phyloP scores from a whole-genome alignment of 2,113 vertebrate species.

The Phoxinus phoxinus region DNA sequence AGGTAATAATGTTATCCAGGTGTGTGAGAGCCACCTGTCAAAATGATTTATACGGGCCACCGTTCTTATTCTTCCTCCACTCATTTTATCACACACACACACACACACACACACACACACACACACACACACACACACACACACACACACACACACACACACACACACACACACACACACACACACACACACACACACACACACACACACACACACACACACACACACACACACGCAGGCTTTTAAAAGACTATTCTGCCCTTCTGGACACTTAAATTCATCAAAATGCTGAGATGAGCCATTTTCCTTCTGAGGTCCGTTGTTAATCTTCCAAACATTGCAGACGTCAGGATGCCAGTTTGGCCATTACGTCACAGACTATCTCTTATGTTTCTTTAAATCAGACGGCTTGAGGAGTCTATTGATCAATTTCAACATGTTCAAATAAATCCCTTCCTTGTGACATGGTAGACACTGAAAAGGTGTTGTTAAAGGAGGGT shows the following conservation, averaged over 20 bases:
- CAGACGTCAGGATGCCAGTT: slow-evolving; percentile 7
- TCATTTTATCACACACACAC: slow-evolving; percentile 45
- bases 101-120: slow-evolving; percentile 19
- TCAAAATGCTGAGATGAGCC: slow-evolving; percentile 42
- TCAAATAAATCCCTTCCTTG: not conserved
- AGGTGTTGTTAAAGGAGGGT: not conserved
- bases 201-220: slow-evolving; percentile 28
- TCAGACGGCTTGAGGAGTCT: not conserved
- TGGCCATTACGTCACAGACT: not conserved
- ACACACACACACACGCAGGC: slow-evolving; percentile 5
- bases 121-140: slow-evolving; percentile 18
- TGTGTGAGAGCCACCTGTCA: slow-evolving; percentile 49
- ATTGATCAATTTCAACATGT: not conserved
- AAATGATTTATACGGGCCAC: slow-evolving; percentile 54
- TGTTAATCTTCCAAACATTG: slow-evolving; percentile 50
- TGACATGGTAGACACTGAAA: not conserved
- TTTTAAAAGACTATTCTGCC: slow-evolving; percentile 37
- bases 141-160: slow-evolving; percentile 25
- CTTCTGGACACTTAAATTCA: slow-evolving; percentile 51
- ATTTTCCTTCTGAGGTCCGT: slow-evolving; percentile 19
- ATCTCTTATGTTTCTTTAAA: slow-evolving; percentile 7
- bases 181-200: slow-evolving; percentile 21
- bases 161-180: slow-evolving; percentile 25
- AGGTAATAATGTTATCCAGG: slow-evolving; percentile 55
- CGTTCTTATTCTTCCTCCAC: slow-evolving; percentile 36